Evolutionary conservation across 2,113 vertebrate genomes (phyloP), one percentile per base, ranked within the genome.

Genomic region (Phrynosoma platyrhinos): DNA sequence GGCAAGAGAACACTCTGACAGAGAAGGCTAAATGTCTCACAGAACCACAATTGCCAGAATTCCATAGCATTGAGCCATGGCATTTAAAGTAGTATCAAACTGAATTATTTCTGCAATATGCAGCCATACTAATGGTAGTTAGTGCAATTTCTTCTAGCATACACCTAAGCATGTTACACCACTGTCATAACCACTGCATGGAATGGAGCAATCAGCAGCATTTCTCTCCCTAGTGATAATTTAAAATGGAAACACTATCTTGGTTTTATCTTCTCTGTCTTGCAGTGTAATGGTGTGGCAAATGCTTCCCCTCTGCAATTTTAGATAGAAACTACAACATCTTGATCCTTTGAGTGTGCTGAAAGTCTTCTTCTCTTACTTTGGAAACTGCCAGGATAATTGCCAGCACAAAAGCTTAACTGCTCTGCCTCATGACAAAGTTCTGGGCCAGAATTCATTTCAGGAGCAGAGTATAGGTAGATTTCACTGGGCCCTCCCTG

Each of bases 221-320:
- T 88, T 92, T 77, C 88, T 69, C 80, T 87, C 77, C 86, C 79
- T 21, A 80, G 3, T 4, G 75, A 52, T 0, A 3, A 4, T 36
- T 85, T 92, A 90, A 83, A 90, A 81, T 30, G 32, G 74, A 93
- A 87, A 92, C 88, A n/a, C 80, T 12, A 0, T 4, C 81, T 76
- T 89, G 83, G 66, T 82, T 79, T 74, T 53, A n/a, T 82, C 62
- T 71, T 42, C 66, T 68, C 23, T 85, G n/a, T 77, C 83, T 36
- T 78, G 64, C 72, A 55, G 80, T 52, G 4, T 42, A 47, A 75
- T 77, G 14, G 77, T 88, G 47, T 72, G n/a, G 23, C 79, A 62
- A 23, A 89, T 91, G 89, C 72, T 84, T 77, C 79, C 62, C 20
- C 42, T 69, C 0, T 0, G 40, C 58, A 23, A 21, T 64, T 87